These are phyloP conservation scores for Nomia melanderi DNA, from an alignment of 1,140 invertebrate species.

Conservation along the genomic window DNA sequence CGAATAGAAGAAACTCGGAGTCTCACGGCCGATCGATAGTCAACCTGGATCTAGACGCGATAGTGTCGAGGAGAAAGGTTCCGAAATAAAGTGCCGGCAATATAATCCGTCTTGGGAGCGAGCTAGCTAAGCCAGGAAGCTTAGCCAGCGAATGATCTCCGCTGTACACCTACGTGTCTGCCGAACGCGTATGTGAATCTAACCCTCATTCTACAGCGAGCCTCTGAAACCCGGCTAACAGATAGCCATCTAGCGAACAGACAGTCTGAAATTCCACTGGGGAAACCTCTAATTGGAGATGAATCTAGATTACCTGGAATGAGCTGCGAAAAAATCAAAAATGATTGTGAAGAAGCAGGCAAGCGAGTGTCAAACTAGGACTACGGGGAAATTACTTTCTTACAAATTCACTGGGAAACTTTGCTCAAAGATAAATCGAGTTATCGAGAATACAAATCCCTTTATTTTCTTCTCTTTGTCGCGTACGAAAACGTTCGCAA, in stretches of 20 bases:
- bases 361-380: neutral
- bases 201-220: neutral
- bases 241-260: neutral
- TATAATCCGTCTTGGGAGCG: constrained; percentile 52
- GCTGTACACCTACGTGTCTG: constrained; percentile 17
- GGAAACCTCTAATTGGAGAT: constrained; percentile 13
- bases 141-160: constrained; percentile 59
- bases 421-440: constrained; percentile 1
- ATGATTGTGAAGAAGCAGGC: neutral
- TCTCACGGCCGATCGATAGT: constrained; percentile 55
- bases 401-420: neutral
- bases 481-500: neutral
- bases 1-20: constrained; percentile 34
- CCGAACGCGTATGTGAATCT: constrained; percentile 7
- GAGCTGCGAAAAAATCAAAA: constrained; percentile 3
- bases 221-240: neutral
- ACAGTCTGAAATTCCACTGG: neutral
- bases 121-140: constrained; percentile 53
- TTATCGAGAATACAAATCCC: neutral
- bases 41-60: constrained; percentile 58
- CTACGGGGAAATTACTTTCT: constrained; percentile 2
- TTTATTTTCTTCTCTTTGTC: neutral
- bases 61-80: constrained; percentile 56
- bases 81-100: constrained; percentile 63
- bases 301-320: constrained; percentile 16